Evolutionary conservation across 2,113 vertebrate species (phyloP), one percentile per base, ranked within the genome.

Genomic region (Manacus vitellinus): DNA sequence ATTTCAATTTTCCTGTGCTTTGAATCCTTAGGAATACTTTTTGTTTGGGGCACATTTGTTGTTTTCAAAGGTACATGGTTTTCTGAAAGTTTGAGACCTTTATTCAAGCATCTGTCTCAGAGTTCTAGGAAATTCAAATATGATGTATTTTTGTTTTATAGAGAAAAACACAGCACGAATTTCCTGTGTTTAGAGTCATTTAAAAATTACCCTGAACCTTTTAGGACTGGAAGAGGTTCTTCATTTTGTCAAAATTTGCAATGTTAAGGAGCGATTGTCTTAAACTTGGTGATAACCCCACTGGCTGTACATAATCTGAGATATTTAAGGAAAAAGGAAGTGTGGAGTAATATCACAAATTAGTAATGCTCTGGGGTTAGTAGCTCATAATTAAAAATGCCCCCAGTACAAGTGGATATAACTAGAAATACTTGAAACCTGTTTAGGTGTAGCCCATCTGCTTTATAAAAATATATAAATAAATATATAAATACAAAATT

Each of bases 371-470:
- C 31, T 85, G 46, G 49, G 63, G 27, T 92, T 84, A 94, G 63
- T 88, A 77, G 51, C 68, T 80, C 21, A 25, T 95, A 74, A 94
- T 88, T 86, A 93, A 92, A 85, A 90, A 59, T n/a, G 31, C 8
- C 12, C 31, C 18, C 23, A 55, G 19, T 77, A 55, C 43, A 80
- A 70, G 43, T 70, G 35, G 14, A 59, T 83, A 30, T 71, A 93
- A 88, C 72, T 88, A 35, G 65, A 88, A 86, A 28, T 51, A 59
- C 6, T 54, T 79, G 43, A 83, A 92, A 77, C 23, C 52, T 76
- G 19, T 73, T 88, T 70, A 82, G 33, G 22, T 54, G 15, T 35
- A 55, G 46, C 52, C n/a, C 23, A 54, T 68, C 61, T 70, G 31
- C 71, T 70, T 85, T 83, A 14, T 70, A 77, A 66, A 41, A 39